Conservation (phyloP, 2,113 vertebrate species). For the Dipodomys stephensi region DNA sequence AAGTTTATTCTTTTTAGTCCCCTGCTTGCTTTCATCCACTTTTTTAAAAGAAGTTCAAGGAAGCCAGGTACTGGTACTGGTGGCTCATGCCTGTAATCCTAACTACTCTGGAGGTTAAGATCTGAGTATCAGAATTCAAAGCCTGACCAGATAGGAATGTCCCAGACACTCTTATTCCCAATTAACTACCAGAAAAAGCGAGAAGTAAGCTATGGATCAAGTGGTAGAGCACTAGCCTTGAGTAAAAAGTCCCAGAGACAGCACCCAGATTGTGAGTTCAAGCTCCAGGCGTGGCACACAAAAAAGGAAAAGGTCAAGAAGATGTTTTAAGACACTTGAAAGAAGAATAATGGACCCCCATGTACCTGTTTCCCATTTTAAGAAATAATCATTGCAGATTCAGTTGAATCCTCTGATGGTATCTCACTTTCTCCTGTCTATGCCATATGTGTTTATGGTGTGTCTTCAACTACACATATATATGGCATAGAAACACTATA, state of each 20-base stretch:
- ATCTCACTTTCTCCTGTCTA: not conserved
- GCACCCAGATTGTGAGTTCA: too few relatives aligned
- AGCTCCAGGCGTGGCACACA: too few relatives aligned
- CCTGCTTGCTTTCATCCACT: slow-evolving; percentile 34
- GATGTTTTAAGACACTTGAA: not conserved
- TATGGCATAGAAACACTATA: not conserved
- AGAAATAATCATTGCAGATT: slow-evolving; percentile 43
- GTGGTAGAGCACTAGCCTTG: too few relatives aligned
- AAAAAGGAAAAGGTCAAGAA: not conserved
- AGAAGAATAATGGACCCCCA: not conserved
- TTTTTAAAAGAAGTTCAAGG: slow-evolving; percentile 27
- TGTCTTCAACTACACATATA: not conserved
- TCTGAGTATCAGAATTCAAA: too few relatives aligned
- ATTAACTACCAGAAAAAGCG: too few relatives aligned
- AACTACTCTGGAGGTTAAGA: not conserved
- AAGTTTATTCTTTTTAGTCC: not conserved
- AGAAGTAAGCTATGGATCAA: too few relatives aligned
- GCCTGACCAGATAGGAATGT: too few relatives aligned
- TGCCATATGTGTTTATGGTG: not conserved
- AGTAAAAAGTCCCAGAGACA: too few relatives aligned
- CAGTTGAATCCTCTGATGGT: not conserved
- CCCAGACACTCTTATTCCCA: too few relatives aligned
- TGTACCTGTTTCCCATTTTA: not conserved
- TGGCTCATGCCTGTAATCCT: too few relatives aligned
- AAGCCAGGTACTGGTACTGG: too few relatives aligned